These are phyloP conservation scores for Rhombomys opimus DNA, from an alignment of 2,113 vertebrate genomes.

Conservation along the genomic window DNA sequence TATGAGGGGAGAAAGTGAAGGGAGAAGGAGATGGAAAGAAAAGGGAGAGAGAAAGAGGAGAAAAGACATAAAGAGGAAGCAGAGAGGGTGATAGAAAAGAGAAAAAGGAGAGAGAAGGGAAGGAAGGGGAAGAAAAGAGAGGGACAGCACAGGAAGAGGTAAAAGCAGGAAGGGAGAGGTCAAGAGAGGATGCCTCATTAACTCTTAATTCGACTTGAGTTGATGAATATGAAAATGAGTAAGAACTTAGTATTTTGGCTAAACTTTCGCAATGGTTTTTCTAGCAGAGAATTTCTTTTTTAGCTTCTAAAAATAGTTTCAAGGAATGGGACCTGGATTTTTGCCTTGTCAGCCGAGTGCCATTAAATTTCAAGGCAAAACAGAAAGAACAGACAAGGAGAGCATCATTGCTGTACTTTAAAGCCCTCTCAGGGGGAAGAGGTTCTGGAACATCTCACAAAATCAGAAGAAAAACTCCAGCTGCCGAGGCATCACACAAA, in stretches of 20 bases:
- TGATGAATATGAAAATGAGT: neutral
- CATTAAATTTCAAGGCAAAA: neutral
- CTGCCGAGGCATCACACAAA: neutral
- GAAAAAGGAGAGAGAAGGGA: neutral
- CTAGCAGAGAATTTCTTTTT: neutral
- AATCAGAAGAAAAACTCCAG: neutral
- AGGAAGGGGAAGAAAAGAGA: neutral
- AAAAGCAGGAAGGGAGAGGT: rapidly evolving
- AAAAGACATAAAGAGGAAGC: neutral
- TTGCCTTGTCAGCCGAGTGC: constrained; percentile 15
- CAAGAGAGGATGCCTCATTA: neutral
- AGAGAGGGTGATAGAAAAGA: neutral
- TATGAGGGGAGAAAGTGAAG: neutral
- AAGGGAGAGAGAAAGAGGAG: neutral
- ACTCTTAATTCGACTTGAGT: neutral
- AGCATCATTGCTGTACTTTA: neutral
- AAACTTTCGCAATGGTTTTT: neutral
- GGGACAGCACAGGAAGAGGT: neutral
- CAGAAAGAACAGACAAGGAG: neutral
- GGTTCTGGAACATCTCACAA: neutral
- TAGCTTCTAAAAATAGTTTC: constrained; percentile 11
- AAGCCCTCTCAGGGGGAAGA: neutral
- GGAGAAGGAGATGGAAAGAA: neutral
- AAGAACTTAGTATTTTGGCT: neutral
- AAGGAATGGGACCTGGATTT: neutral